Base-by-base conservation (phyloP, 2,888 invertebrate genomes). In the Carabus problematicus region DNA sequence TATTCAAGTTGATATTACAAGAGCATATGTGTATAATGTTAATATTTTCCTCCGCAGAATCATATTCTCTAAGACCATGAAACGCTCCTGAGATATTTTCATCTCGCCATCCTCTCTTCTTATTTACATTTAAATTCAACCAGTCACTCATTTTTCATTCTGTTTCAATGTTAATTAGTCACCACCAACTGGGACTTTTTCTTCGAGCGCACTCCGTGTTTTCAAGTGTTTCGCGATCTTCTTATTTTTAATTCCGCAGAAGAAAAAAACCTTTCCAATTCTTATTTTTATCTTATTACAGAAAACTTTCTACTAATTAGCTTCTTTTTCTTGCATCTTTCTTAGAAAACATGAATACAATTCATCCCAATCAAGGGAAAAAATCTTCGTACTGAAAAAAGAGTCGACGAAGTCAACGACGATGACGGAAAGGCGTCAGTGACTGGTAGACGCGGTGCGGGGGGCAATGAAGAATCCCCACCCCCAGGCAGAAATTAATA, bases 151-250 rank as follows among this genome's bases (percentile, higher is more conserved):
- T 62, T 62, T 69, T 62, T 69, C 69, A 69, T 69, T 69, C 55
- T 47, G 55, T 62, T 69, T 62, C 69, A 67, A 60, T 67, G 69
- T 62, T 61, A 69, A 62, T 69, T 69, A 69, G 62, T 69, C 69
- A 62, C 43, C 16, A 56, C 40, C 55, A 62, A 56, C 41, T 47
- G n/a, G 47, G 55, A 69, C 39, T 69, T 62, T 62, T 61, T 69
- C 55, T 69, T 55, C 39, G 29, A 55, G 62, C 61, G 18, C 40
- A 59, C 66, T 66, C 47, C 49, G 41, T 63, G 63, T 54, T 54
- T 47, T 54, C 63, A 63, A 63, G 52, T 41, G 61, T 62, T 62
- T 62, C 47, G 18, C 61, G 42, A 43, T 59, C 59, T 59, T 59
- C 59, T 41, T 63, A 63, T 49, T 52, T 63, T 54, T 54, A 52